Evolutionary conservation across 2,888 invertebrate species (phyloP).

Genomic region (Odontocerum albicorne): DNA sequence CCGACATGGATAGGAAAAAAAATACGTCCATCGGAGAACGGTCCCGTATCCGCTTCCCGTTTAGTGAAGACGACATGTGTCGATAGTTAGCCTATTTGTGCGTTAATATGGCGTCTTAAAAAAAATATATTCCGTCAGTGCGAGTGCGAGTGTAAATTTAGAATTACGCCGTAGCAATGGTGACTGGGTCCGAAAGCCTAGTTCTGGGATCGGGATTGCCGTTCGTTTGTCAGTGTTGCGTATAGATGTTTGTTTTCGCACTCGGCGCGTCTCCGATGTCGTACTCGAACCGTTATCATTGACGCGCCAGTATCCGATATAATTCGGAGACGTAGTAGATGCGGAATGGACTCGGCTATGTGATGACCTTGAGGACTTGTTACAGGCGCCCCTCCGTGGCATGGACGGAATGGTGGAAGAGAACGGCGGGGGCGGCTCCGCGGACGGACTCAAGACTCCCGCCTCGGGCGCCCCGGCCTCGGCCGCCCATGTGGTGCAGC

Average conservation of each 20-base stretch:
- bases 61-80: constrained; percentile 41
- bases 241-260: constrained; percentile 4
- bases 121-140: constrained; percentile 38
- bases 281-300: neutral
- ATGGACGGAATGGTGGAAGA: constrained; percentile 95
- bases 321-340: constrained; percentile 6
- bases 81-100: constrained; percentile 42
- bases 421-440: constrained; percentile 65
- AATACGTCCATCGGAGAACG: constrained; percentile 33
- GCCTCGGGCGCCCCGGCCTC: constrained; percentile 44
- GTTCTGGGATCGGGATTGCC: constrained; percentile 4
- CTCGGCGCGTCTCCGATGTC: neutral
- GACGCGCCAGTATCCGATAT: constrained; percentile 2
- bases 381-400: constrained; percentile 63
- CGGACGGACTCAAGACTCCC: constrained; percentile 45
- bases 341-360: too few species aligned
- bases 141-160: constrained; percentile 46
- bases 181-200: constrained; percentile 14
- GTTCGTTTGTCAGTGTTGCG: constrained; percentile 9
- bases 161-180: constrained; percentile 39
- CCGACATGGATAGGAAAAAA: constrained; percentile 52
- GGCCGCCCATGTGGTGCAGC: constrained; percentile 78
- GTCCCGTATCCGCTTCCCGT: constrained; percentile 14
- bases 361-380: constrained; percentile 42
- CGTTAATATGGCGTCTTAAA: constrained; percentile 56